Evolutionary conservation across 2,888 invertebrate genomes (phyloP).

Genomic region (Apoda limacodes): DNA sequence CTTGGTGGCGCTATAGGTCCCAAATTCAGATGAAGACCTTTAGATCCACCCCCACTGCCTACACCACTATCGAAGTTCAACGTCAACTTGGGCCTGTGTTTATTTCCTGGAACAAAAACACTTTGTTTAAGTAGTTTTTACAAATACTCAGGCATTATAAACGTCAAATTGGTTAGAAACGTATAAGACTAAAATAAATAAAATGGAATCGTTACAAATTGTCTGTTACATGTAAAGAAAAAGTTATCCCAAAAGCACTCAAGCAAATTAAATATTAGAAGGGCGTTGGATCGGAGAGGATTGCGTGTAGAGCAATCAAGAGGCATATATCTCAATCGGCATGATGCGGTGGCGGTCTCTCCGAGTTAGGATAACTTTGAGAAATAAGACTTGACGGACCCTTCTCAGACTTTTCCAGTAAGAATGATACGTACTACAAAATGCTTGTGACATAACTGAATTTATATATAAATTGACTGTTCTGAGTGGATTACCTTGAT

Average conservation of each 20-base stretch:
- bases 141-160: conserved; percentile 9
- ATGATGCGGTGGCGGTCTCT: conserved; percentile 55
- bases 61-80: conserved; percentile 75
- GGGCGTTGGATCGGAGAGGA: conserved; percentile 43
- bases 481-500: background rate
- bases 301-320: conserved; percentile 45
- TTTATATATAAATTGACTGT: background rate
- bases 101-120: conserved; percentile 50
- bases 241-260: conserved; percentile 63
- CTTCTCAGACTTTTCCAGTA: conserved; percentile 29
- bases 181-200: no score
- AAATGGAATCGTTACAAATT: conserved; percentile 63
- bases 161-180: conserved; percentile 25
- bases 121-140: no score
- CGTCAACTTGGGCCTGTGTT: conserved; percentile 78
- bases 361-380: conserved; percentile 42
- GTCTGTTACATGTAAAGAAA: conserved; percentile 49
- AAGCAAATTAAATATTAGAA: conserved; percentile 64
- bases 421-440: conserved; percentile 47
- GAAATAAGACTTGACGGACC: conserved; percentile 52
- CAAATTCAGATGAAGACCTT: conserved; percentile 79
- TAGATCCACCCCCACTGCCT: conserved; percentile 52
- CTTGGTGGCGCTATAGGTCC: conserved; percentile 74
- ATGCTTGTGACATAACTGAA: conserved; percentile 30
- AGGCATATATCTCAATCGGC: conserved; percentile 65